phyloP scores from a whole-genome alignment of 2,113 vertebrate genomes.

The Clarias batrachus region DNA sequence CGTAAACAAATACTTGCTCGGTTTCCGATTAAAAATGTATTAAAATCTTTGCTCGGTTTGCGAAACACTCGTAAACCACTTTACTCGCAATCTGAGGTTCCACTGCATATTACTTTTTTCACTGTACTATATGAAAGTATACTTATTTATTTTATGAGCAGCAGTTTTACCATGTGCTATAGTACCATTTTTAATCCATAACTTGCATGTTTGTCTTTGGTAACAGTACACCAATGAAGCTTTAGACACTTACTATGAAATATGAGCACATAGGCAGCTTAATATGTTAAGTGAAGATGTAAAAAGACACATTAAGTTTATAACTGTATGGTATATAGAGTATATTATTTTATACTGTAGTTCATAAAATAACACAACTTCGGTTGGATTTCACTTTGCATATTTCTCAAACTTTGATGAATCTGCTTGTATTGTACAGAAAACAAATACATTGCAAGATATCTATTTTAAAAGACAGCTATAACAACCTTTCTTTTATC shows the following conservation, averaged over 20 bases:
- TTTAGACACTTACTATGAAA: not conserved
- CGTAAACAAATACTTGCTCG: no score
- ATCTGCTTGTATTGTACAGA: not conserved
- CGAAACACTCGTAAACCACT: no score
- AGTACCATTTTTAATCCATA: not conserved
- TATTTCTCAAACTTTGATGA: not conserved
- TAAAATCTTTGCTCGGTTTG: no score
- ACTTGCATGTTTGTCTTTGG: not conserved
- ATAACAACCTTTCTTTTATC: not conserved
- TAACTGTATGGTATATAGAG: no score
- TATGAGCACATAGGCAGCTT: no score
- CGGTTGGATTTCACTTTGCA: not conserved
- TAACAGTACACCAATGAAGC: not conserved
- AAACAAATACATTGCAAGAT: not conserved
- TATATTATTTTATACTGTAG: no score
- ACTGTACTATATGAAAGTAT: not conserved
- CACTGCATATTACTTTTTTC: not conserved
- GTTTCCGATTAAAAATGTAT: no score
- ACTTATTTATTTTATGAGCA: not conserved
- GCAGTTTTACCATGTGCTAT: no score
- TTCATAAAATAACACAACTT: no score
- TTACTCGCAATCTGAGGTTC: no score
- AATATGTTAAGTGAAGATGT: no score
- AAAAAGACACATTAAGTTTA: no score
- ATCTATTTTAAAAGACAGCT: not conserved